phyloP scores from a whole-genome alignment of 2,888 invertebrate genomes.

The Ophioninae sp. region DNA sequence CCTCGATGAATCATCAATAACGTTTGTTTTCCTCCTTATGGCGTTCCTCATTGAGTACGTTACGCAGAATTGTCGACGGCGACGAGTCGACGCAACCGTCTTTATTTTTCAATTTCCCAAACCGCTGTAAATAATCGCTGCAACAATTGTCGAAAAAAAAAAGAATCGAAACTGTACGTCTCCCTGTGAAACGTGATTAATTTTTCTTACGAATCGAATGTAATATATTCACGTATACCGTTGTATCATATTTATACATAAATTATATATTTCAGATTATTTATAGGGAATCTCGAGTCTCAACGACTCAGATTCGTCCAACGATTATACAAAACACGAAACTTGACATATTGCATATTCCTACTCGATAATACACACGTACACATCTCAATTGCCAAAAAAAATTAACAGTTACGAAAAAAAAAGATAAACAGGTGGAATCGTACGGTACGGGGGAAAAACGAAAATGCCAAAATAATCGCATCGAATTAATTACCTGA shows the following conservation, averaged over 20 bases:
- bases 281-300: conserved; percentile 43
- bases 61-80: no score
- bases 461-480: conserved; percentile 31
- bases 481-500: conserved; percentile 50
- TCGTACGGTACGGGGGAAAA: conserved; percentile 3
- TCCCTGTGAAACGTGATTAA: conserved; percentile 39
- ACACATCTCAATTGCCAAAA: conserved; percentile 56
- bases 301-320: conserved; percentile 44
- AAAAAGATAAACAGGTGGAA: conserved; percentile 44
- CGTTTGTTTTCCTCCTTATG: neutral
- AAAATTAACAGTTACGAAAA: conserved; percentile 25
- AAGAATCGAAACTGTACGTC: conserved; percentile 5
- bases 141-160: conserved; percentile 3
- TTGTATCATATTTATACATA: conserved; percentile 44
- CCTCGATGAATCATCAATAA: neutral
- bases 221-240: conserved; percentile 40
- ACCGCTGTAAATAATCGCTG: conserved; percentile 22
- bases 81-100: no score
- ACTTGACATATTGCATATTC: neutral
- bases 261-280: conserved; percentile 43
- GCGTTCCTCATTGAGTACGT: neutral
- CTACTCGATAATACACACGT: conserved; percentile 21
- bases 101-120: neutral
- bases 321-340: conserved; percentile 37
- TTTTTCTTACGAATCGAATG: conserved; percentile 52